phyloP scores from a whole-genome alignment of 2,113 vertebrate genomes.

The Agelaius phoeniceus region DNA sequence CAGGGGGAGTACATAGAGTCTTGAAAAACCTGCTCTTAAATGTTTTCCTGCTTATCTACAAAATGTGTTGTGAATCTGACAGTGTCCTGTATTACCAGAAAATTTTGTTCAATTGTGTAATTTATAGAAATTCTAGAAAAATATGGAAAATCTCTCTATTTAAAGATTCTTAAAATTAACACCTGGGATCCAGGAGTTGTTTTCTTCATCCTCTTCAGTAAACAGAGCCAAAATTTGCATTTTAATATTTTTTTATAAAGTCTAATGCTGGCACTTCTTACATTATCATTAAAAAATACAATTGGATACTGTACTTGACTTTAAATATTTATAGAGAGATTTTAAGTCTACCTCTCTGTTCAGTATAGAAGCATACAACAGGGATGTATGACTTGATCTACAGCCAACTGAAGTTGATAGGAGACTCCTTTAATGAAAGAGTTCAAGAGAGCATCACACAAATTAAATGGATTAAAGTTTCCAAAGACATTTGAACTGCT shows the following conservation, averaged over 20 bases:
- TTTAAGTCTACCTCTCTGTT: not conserved
- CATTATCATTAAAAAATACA: not conserved
- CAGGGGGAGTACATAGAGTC: not conserved
- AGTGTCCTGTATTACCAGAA: not conserved
- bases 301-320: not conserved
- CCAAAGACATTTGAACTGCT: not conserved
- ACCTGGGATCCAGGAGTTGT: not conserved
- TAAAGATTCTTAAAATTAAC: not conserved
- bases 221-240: not conserved
- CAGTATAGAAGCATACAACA: not conserved
- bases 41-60: not conserved
- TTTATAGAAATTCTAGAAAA: not conserved
- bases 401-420: not conserved
- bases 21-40: not conserved
- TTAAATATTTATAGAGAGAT: not conserved
- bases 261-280: not conserved
- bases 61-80: not conserved
- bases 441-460: slow-evolving; percentile 15
- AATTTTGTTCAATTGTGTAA: not conserved
- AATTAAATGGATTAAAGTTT: slow-evolving; percentile 40
- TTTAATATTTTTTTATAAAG: not conserved
- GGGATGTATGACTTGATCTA: not conserved
- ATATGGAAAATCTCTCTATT: not conserved
- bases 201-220: not conserved
- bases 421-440: slow-evolving; percentile 13